These are phyloP conservation scores for Caenorhabditis virilis DNA, from an alignment of 2,888 invertebrate genomes.

Conservation along the genomic window DNA sequence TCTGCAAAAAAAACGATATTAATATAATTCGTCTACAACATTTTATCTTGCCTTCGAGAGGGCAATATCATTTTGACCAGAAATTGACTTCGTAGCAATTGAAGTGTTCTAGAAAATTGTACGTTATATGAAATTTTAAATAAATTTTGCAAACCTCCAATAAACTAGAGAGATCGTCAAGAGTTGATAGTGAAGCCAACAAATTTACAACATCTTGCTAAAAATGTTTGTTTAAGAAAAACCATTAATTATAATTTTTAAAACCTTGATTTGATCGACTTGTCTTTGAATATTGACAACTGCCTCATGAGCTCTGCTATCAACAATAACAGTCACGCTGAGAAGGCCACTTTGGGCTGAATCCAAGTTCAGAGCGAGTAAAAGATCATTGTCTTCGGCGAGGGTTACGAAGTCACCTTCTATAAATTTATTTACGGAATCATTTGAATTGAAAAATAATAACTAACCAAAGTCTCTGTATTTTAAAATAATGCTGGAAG, in stretches of 20 bases:
- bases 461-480: conserved; percentile 56
- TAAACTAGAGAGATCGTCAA: conserved; percentile 16
- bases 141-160: no score
- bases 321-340: conserved; percentile 11
- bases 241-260: not conserved
- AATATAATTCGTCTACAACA: not conserved
- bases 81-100: not conserved
- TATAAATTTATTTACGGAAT: conserved; percentile 25
- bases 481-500: conserved; percentile 44
- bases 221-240: not conserved
- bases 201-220: conserved; percentile 26
- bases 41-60: not conserved
- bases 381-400: conserved; percentile 52
- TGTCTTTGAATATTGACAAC: conserved; percentile 16
- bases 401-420: conserved; percentile 58
- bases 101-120: no score
- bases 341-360: conserved; percentile 12
- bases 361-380: conserved; percentile 47
- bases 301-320: conserved; percentile 7
- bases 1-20: not conserved
- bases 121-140: no score
- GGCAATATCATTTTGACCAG: conserved; percentile 5
- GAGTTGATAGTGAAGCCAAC: conserved; percentile 10
- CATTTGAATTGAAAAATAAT: not conserved
- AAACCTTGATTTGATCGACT: conserved; percentile 35